Evolutionary conservation across 2,113 vertebrate species (phyloP).

Genomic region (Setophaga coronata): DNA sequence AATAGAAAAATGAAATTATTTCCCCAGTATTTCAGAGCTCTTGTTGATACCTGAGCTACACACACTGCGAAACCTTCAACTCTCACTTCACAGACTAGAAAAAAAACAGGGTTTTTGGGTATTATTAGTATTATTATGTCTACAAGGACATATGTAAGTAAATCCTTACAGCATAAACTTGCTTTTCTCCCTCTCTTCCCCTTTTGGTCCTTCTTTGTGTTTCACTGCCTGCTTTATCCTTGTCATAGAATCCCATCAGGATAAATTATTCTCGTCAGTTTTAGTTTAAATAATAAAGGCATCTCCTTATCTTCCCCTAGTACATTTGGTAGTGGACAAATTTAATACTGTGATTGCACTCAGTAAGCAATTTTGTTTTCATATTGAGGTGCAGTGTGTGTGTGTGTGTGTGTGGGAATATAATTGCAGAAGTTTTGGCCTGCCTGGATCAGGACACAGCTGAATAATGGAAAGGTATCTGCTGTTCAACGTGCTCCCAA

Average conservation of each 20-base stretch:
- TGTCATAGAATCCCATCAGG: neutral
- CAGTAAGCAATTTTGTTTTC: neutral
- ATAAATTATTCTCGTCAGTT: neutral
- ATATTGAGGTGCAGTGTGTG: neutral
- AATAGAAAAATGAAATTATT: slow-evolving; percentile 70
- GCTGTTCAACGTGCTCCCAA: fast-evolving
- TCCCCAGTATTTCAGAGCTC: slow-evolving; percentile 52
- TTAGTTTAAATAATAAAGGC: slow-evolving; percentile 16
- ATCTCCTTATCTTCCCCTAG: neutral
- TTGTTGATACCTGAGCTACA: slow-evolving; percentile 52
- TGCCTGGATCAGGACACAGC: neutral
- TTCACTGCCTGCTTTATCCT: neutral
- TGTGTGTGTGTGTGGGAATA: neutral
- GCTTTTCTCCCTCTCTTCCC: neutral
- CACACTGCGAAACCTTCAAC: slow-evolving; percentile 45
- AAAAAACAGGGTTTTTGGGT: neutral
- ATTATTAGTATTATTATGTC: slow-evolving; percentile 19
- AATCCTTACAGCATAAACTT: neutral
- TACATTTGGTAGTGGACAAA: neutral
- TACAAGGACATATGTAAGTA: neutral
- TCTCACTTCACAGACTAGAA: neutral
- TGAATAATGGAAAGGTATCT: neutral
- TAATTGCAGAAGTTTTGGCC: neutral
- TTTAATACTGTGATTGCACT: neutral
- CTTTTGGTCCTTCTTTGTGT: neutral